Conservation (phyloP, 2,113 vertebrate genomes). For the Zosterops borbonicus region DNA sequence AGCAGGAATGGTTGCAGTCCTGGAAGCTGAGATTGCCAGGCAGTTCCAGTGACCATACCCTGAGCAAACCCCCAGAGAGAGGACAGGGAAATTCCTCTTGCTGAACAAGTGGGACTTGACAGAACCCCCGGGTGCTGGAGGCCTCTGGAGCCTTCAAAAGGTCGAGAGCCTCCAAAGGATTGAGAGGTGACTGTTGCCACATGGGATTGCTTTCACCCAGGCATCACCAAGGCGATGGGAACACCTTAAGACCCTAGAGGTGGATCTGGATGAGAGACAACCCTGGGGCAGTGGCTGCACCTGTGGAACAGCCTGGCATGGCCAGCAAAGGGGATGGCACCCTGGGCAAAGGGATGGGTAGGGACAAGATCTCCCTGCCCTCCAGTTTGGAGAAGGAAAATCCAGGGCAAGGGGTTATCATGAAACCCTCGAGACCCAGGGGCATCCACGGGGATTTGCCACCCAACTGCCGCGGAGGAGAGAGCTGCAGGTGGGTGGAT, state of each 20-base stretch:
- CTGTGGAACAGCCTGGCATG: accelerated
- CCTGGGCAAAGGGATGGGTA: not conserved
- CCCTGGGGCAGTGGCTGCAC: accelerated
- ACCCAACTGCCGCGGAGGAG: not conserved
- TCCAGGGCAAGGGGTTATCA: not conserved
- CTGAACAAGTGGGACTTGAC: accelerated
- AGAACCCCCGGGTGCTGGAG: not conserved
- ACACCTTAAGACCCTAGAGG: not conserved
- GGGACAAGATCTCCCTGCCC: not conserved
- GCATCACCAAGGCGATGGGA: not conserved
- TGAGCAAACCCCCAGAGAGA: not conserved
- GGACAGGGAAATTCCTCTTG: not conserved
- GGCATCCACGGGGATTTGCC: not conserved
- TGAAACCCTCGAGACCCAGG: not conserved
- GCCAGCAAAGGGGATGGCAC: not conserved
- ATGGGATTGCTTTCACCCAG: not conserved
- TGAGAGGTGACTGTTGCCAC: accelerated
- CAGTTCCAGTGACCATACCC: accelerated
- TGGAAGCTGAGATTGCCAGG: not conserved
- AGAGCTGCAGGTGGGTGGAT: not conserved
- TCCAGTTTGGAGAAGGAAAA: not conserved
- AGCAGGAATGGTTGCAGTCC: not conserved
- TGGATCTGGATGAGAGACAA: not conserved
- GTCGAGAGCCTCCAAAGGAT: accelerated
- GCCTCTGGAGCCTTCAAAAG: not conserved